These are phyloP conservation scores for Zaprionus africanus DNA, from an alignment of 1,140 invertebrate genomes.

Conservation along the genomic window DNA sequence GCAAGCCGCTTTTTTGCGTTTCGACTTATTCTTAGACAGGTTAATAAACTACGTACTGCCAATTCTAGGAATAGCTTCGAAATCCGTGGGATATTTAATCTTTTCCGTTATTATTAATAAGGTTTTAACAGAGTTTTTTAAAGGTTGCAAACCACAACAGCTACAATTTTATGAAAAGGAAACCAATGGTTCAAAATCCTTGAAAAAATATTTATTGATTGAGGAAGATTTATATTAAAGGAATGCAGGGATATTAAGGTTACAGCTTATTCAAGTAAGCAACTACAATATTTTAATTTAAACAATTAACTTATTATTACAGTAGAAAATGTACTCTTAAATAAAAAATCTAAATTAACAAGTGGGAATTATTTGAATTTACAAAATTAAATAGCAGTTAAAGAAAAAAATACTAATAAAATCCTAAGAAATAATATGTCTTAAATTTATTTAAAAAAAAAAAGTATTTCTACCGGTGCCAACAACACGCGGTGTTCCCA, in stretches of 20 bases:
- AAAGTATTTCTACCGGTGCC: neutral
- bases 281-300: no score
- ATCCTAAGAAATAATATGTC: no score
- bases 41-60: conserved; percentile 40
- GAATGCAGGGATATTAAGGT: no score
- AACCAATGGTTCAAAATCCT: neutral
- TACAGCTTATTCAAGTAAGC: no score
- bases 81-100: neutral
- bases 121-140: neutral
- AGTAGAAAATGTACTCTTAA: neutral
- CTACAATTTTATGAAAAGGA: neutral
- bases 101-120: neutral
- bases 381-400: neutral
- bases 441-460: neutral
- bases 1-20: conserved; percentile 4
- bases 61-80: neutral
- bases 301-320: no score
- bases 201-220: no score
- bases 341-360: no score
- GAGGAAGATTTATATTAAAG: no score
- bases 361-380: no score
- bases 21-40: conserved; percentile 30
- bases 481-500: conserved; percentile 53
- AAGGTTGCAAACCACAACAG: neutral
- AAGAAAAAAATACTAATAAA: neutral